phyloP scores from a whole-genome alignment of 2,797 vertebrate genomes.

The Antennarius maculatus region DNA sequence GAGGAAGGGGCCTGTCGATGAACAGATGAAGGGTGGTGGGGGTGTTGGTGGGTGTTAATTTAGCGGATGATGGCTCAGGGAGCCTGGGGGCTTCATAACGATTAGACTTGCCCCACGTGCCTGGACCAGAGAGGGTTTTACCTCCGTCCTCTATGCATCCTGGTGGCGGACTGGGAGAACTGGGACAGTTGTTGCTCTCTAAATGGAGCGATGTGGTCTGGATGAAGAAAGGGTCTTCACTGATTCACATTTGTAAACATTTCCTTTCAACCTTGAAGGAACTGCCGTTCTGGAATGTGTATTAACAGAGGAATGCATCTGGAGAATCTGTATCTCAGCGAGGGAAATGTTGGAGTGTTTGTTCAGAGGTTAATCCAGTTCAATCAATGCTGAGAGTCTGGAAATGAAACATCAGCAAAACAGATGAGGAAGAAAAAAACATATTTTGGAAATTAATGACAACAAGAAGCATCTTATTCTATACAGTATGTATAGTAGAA shows the following conservation, averaged over 20 bases:
- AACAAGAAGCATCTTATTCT: too few relatives aligned
- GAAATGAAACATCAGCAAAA: too few relatives aligned
- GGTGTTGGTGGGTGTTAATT: constrained; percentile 76
- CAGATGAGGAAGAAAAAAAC: too few relatives aligned
- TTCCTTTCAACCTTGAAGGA: constrained; percentile 57
- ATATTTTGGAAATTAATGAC: too few relatives aligned
- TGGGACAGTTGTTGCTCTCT: constrained; percentile 33
- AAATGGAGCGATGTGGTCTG: constrained; percentile 26
- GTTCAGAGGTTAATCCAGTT: constrained; percentile 28
- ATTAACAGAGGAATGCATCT: constrained; percentile 55
- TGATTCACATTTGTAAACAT: constrained; percentile 38
- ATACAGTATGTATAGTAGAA: too few relatives aligned
- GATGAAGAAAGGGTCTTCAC: constrained; percentile 10
- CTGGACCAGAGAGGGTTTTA: constrained; percentile 34
- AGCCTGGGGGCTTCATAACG: constrained; percentile 61
- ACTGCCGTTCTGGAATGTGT: constrained; percentile 63
- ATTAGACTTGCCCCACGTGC: constrained; percentile 39
- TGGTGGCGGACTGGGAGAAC: constrained; percentile 23
- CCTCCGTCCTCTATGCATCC: constrained; percentile 69
- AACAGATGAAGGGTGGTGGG: constrained; percentile 50
- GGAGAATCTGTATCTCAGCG: not conserved
- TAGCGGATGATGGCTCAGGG: constrained; percentile 71
- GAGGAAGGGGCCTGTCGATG: constrained; percentile 41
- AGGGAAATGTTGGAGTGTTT: not conserved
- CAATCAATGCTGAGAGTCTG: not conserved